Base-by-base conservation (phyloP, 2,797 vertebrate species). In the Passerculus sandwichensis region DNA sequence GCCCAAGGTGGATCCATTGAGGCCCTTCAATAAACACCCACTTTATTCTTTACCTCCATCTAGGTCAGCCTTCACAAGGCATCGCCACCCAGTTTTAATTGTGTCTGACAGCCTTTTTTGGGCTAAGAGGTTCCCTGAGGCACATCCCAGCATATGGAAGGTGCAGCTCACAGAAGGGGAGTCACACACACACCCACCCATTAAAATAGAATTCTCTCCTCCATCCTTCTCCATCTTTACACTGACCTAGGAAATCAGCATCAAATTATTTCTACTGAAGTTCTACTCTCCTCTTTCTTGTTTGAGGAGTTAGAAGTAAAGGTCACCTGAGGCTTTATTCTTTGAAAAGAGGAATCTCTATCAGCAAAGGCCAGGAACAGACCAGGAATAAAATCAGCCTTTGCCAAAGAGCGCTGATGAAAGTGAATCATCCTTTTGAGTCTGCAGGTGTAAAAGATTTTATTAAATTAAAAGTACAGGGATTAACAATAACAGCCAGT, bases 391-490 rank as follows among this genome's bases (percentile, higher is more conserved):
- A 93, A 51, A 91, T 61, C 61, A 91, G 85, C 29, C n/a, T 82
- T 88, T 89, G 34, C 29, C 61, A 93, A 88, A 82, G 36, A 66
- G 13, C 0, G 0, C 16, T 80, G 69, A 88, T 42, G 81, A 83
- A 91, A 93, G 85, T 45, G 36, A 95, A 51, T 83, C 40, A 87
- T 75, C 14, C 23, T 85, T 81, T 62, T 54, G 69, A 83, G 81
- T 92, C 65, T 89, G 47, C 71, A 91, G 54, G 62, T 83, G n/a
- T 26, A 34, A 54, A 86, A 76, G 23, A 85, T 45, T 87, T 89
- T 71, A 76, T 26, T 54, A 81, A 94, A 93, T 92, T 91, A 88
- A 90, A 94, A 95, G 75, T 75, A 77, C 50, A 75, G n/a, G 59
- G 44, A 96, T 79, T 92, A 93, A 77, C 69, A 85, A 20, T 65